These are phyloP conservation scores for Pterobdella sp. DNA, from an alignment of 2,888 invertebrate species.

Conservation along the genomic window DNA sequence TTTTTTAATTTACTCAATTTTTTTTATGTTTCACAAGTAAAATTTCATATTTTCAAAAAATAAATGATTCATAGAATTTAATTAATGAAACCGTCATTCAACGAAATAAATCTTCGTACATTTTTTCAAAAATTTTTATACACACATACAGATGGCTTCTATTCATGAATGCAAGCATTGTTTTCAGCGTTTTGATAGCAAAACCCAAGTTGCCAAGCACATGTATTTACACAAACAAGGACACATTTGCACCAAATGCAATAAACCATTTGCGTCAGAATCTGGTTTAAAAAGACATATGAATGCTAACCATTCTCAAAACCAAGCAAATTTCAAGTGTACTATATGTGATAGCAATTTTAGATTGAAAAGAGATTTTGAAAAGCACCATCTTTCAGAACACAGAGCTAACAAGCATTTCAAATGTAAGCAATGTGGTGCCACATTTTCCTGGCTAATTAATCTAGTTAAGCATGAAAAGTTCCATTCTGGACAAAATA, in stretches of 20 bases:
- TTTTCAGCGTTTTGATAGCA: conserved; percentile 28
- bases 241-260: conserved; percentile 31
- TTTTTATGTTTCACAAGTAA: too few species aligned
- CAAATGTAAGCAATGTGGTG: conserved; percentile 32
- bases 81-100: too few species aligned
- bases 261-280: conserved; percentile 33
- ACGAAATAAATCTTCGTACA: too few species aligned
- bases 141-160: not conserved
- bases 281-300: conserved; percentile 31
- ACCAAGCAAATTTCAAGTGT: conserved; percentile 16
- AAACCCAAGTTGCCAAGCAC: conserved; percentile 31
- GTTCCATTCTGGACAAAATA: conserved; percentile 20
- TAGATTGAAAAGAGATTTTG: conserved; percentile 29
- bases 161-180: conserved; percentile 26
- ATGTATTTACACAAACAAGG: conserved; percentile 35
- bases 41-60: too few species aligned
- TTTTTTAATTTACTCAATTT: too few species aligned
- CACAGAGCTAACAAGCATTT: conserved; percentile 34
- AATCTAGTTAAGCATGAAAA: conserved; percentile 34
- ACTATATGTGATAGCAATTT: conserved; percentile 25
- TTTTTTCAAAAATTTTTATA: not conserved
- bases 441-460: conserved; percentile 34
- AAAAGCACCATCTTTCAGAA: conserved; percentile 33
- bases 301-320: conserved; percentile 29
- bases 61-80: too few species aligned